Conservation (phyloP, 1,140 invertebrate species). For the Papilio xuthus region DNA sequence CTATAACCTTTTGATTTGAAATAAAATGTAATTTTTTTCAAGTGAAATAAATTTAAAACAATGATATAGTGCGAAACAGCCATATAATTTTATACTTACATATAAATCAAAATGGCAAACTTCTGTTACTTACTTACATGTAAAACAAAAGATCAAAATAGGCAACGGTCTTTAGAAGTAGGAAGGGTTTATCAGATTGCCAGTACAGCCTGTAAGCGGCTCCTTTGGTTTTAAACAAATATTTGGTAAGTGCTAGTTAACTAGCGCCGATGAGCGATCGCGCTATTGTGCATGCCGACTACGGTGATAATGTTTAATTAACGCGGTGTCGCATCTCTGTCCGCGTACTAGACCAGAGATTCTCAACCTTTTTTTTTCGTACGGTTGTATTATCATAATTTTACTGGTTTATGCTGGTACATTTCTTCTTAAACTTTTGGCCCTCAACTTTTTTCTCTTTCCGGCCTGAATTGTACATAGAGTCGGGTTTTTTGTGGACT, state of each 20-base stretch:
- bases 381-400: too few relatives aligned
- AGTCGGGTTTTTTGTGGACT: too few relatives aligned
- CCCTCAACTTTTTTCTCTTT: too few relatives aligned
- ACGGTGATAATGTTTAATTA: constrained; percentile 79
- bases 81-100: background rate
- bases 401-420: too few relatives aligned
- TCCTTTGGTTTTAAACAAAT: constrained; percentile 72
- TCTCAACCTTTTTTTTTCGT: background rate
- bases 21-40: too few relatives aligned
- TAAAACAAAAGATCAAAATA: background rate
- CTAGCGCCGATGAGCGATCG: constrained; percentile 70
- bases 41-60: too few relatives aligned
- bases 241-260: constrained; percentile 73
- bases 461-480: too few relatives aligned
- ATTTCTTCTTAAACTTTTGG: background rate
- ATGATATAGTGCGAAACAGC: background rate
- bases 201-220: constrained; percentile 50
- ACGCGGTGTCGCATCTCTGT: constrained; percentile 72
- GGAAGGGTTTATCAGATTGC: constrained; percentile 50
- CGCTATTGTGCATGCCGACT: constrained; percentile 70
- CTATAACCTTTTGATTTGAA: too few relatives aligned
- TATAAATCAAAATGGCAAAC: background rate
- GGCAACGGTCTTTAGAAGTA: background rate
- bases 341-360: background rate
- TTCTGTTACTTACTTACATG: background rate